These are phyloP conservation scores for Stenopsyche tienmushanensis DNA, from an alignment of 1,140 invertebrate genomes.

Conservation along the genomic window DNA sequence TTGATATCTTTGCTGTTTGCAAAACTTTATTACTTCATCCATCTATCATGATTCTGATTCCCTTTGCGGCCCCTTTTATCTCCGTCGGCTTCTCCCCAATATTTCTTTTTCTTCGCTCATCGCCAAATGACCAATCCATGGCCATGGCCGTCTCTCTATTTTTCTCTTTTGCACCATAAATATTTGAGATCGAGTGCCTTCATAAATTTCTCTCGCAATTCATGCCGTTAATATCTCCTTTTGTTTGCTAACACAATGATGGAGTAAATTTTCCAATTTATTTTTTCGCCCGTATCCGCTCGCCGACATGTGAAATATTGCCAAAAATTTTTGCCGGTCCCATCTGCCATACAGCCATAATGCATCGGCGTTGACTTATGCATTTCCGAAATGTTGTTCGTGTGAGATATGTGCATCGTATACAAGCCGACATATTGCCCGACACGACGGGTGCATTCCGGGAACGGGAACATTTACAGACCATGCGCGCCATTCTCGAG, in stretches of 20 bases:
- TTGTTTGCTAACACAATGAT: background rate
- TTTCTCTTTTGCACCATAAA: background rate
- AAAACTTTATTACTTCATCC: background rate
- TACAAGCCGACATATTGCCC: slow-evolving; percentile 7
- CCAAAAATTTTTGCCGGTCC: too few species aligned
- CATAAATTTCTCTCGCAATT: background rate
- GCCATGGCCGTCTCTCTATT: background rate
- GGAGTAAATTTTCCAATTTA: background rate
- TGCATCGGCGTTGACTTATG: slow-evolving; percentile 10
- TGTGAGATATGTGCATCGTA: background rate
- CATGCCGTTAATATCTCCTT: background rate
- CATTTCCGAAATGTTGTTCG: background rate
- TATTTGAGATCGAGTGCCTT: background rate
- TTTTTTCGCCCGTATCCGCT: too few species aligned
- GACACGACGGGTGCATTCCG: background rate
- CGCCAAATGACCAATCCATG: background rate
- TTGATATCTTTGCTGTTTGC: background rate
- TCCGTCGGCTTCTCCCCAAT: too few species aligned
- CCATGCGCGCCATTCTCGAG: background rate
- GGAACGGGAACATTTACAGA: background rate
- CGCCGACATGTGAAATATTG: too few species aligned
- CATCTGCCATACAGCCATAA: too few species aligned
- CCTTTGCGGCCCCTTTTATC: too few species aligned
- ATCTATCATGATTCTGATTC: background rate
- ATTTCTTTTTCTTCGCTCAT: background rate